phyloP scores from a whole-genome alignment of 2,797 vertebrate genomes.

The Phataginus tetradactyla region DNA sequence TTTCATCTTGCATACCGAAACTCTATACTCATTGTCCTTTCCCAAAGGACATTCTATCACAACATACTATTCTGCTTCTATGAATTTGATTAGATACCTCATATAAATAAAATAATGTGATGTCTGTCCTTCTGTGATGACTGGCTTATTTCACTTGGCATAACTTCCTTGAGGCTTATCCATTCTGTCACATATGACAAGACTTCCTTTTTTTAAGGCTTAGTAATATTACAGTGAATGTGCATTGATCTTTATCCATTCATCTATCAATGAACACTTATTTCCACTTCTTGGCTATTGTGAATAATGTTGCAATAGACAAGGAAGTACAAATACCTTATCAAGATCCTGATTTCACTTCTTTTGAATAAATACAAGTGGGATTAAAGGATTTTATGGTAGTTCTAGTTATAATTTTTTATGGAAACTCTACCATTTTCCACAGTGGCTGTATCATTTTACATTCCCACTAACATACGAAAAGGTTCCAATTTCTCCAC shows the following conservation, averaged over 20 bases:
- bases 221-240: neutral
- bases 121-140: neutral
- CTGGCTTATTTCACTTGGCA: neutral
- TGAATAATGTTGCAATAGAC: neutral
- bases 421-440: neutral
- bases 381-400: neutral
- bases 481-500: neutral
- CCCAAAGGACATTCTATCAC: no score
- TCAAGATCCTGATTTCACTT: neutral
- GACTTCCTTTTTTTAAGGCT: neutral
- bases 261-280: no score
- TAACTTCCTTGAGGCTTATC: neutral
- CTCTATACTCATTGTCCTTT: neutral
- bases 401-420: neutral
- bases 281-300: neutral
- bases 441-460: neutral
- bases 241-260: neutral
- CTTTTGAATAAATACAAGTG: neutral
- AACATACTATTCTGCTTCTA: neutral
- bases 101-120: neutral
- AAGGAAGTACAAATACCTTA: neutral
- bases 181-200: neutral
- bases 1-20: neutral
- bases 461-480: neutral
- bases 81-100: neutral